Percentiles rank a stretch among this genome's conserved stretches.
Evolutionary conservation across 2,888 invertebrate genomes (phyloP).

Genomic region (Sphecodes monilicornis): DNA sequence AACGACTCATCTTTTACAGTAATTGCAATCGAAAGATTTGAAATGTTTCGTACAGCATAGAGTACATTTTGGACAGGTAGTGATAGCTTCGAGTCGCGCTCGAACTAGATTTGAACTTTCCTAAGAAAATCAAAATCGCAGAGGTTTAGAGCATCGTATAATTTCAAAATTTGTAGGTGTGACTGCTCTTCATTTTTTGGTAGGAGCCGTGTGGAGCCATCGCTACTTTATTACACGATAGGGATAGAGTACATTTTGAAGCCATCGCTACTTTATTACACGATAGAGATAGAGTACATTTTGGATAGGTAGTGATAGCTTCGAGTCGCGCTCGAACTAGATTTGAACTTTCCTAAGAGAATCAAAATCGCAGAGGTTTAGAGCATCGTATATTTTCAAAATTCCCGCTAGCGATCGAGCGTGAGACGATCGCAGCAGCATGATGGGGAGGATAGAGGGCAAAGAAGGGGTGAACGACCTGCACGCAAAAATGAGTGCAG

Average conservation of each 20-base stretch:
- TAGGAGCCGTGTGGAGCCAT: no score
- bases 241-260: no score
- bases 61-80: not conserved
- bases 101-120: not conserved
- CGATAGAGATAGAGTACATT: not conserved
- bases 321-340: not conserved
- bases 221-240: no score
- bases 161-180: not conserved
- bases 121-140: not conserved
- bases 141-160: not conserved
- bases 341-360: not conserved
- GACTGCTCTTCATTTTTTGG: no score
- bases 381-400: not conserved
- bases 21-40: not conserved
- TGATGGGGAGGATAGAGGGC: not conserved
- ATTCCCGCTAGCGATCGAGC: not conserved
- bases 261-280: no score
- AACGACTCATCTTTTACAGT: not conserved
- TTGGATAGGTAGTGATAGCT: not conserved
- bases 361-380: not conserved
- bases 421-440: not conserved
- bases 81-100: not conserved
- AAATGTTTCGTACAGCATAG: not conserved
- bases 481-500: slow-evolving; percentile 52
- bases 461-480: slow-evolving; percentile 61